Evolutionary conservation across 2,113 vertebrate genomes (phyloP).

Genomic region (Phocoena phocoena): DNA sequence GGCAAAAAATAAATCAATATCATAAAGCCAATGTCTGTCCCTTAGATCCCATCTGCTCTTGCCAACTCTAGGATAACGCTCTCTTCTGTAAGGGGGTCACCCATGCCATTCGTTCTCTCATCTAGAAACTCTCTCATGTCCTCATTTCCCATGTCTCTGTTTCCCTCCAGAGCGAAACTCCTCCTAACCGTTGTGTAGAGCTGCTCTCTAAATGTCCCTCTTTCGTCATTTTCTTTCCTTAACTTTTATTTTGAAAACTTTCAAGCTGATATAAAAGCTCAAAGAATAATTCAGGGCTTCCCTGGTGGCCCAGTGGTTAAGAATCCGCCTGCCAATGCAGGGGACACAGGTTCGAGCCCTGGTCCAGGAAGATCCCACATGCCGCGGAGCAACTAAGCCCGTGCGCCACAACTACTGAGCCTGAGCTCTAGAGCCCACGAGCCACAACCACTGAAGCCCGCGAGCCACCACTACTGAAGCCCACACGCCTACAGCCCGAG

Average conservation of each 20-base stretch:
- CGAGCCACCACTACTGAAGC: no score
- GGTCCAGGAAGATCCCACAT: no score
- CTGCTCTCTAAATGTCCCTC: background rate
- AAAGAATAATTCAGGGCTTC: background rate
- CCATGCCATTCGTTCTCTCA: background rate
- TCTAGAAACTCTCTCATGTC: background rate
- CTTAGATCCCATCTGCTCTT: background rate
- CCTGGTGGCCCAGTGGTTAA: no score
- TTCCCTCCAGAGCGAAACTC: background rate
- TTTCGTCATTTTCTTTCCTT: background rate
- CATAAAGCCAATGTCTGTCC: background rate
- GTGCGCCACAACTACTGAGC: no score
- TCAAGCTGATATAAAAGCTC: background rate
- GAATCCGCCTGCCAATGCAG: no score
- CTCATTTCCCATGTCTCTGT: background rate
- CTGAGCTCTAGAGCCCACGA: no score
- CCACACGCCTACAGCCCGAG: no score
- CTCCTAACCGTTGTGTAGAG: background rate
- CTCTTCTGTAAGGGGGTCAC: background rate
- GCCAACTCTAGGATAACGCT: background rate
- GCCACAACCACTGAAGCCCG: no score
- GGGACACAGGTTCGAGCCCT: no score
- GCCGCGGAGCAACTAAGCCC: no score
- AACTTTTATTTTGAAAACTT: background rate
- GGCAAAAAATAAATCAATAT: background rate